Conservation (phyloP, 2,113 vertebrate species). For the Limnothrissa miodon region DNA sequence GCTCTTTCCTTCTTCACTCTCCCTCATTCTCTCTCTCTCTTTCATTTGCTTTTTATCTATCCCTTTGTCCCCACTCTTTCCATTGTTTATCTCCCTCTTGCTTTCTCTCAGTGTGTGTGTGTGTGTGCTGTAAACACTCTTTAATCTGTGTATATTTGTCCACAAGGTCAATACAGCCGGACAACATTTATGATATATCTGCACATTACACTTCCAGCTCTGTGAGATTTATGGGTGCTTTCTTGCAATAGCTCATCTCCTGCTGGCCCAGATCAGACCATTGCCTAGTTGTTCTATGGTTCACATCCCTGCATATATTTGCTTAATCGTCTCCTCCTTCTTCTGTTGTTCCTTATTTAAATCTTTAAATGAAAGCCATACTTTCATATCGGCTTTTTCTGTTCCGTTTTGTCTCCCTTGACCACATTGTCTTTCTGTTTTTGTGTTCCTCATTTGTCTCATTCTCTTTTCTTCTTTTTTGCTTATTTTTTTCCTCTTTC, state of each 20-base stretch:
- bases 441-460: background rate
- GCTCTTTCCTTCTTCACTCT: too few relatives aligned
- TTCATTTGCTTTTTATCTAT: background rate
- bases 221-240: constrained; percentile 10
- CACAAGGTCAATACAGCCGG: background rate
- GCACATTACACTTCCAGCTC: background rate
- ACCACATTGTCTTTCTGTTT: background rate
- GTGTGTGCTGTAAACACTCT: constrained; percentile 8
- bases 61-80: background rate
- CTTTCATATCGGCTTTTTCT: background rate
- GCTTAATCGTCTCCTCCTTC: background rate
- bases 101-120: background rate
- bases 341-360: background rate
- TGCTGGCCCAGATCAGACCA: background rate
- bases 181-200: constrained; percentile 14
- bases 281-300: background rate
- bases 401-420: background rate
- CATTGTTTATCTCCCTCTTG: background rate
- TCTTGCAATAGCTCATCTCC: constrained; percentile 1
- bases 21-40: too few relatives aligned
- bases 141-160: background rate
- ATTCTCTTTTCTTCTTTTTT: background rate
- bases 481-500: background rate
- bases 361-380: background rate
- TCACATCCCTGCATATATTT: background rate